Evolutionary conservation across 37 sponge, comb jelly and placozoan species (phyloP), one percentile per base, ranked within the genome.

Genomic region (Mnemiopsis leidyi): DNA sequence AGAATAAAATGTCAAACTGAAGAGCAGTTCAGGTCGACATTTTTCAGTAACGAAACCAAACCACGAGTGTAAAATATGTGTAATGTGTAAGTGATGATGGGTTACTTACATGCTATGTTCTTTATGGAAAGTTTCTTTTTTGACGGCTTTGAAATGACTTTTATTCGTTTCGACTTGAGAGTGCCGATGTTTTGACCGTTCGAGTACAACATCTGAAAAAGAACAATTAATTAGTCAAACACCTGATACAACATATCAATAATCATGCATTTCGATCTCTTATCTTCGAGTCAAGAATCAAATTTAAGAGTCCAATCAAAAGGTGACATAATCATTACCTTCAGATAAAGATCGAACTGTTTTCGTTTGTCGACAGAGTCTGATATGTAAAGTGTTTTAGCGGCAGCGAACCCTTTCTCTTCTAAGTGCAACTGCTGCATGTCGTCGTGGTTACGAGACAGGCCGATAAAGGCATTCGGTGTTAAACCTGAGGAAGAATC

Each of bases 131-230:
- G 96, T 69, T 97, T 98, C 96, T 98, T 98, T 85, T 98, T 98
- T 32, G 99, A 98, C 0, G 99, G 99, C 93, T 98, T 98, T 20
- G 99, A 98, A 38, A 98, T 98, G 88, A 95, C 99, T 67, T 97
- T 97, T 26, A 98, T 98, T 40, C 96, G 93, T 77, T 97, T 96
- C 38, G 99, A 98, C 38, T 95, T 93, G 69, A 98, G 96, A 30
- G 96, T 96, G 7, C 99, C 99, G 18, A 94, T 85, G 69, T 95
- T 95, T 13, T 93, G 82, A 0, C 96, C 96, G 75, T 95, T 95
- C 21, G 94, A 93, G 90, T 94, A 96, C 95, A 95, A 94, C 61
- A 97, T 93, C 95, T 96, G 61, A n/a, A n/a, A n/a, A n/a, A n/a
- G n/a, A n/a, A n/a, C n/a, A n/a, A n/a, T n/a, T n/a, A n/a, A n/a